Percentiles rank a stretch among this genome's conserved stretches.
These are phyloP conservation scores for Centrocercus urophasianus DNA, from an alignment of 2,113 vertebrate species.

Conservation along the genomic window DNA sequence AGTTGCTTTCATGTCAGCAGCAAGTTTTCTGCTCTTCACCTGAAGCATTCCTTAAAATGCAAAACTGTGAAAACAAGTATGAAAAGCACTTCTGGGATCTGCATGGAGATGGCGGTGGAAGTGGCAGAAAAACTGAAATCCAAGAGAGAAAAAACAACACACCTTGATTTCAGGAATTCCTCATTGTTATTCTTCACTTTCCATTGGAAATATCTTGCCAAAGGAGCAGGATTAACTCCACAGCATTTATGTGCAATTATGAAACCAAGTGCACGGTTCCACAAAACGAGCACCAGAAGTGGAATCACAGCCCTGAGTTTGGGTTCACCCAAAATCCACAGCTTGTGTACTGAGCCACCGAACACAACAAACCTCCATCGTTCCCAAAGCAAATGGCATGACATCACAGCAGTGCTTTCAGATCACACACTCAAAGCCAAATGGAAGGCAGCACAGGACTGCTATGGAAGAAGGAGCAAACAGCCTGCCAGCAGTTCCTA, in stretches of 20 bases:
- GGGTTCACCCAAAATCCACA: background rate
- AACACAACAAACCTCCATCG: background rate
- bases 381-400: background rate
- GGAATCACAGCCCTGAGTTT: background rate
- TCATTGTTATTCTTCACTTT: background rate
- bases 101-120: background rate
- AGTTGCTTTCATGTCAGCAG: background rate
- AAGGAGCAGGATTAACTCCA: background rate
- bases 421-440: background rate
- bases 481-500: no score
- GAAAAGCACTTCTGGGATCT: background rate
- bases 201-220: background rate
- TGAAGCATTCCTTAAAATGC: background rate
- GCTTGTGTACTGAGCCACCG: background rate
- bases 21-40: background rate
- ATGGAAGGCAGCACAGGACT: background rate
- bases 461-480: background rate
- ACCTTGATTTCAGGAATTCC: no score
- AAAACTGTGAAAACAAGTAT: background rate
- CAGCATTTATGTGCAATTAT: background rate
- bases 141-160: background rate
- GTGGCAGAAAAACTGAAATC: background rate
- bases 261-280: background rate
- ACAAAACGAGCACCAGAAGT: accelerated
- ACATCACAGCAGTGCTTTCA: background rate